Evolutionary conservation across 2,797 vertebrate species (phyloP).

Genomic region (Pseudocheirus occidentalis): DNA sequence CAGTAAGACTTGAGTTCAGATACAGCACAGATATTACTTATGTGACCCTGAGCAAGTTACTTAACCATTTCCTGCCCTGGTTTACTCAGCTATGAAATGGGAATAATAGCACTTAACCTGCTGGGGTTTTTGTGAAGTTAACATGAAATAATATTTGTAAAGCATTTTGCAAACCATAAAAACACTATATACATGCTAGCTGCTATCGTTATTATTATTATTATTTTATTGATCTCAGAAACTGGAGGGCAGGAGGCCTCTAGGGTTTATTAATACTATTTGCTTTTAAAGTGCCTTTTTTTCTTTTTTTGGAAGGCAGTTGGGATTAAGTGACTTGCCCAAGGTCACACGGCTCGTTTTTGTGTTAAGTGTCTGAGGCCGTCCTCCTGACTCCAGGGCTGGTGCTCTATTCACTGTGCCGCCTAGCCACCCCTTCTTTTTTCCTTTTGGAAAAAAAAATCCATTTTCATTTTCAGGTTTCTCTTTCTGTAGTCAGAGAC

Average conservation of each 20-base stretch:
- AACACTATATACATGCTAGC: background rate
- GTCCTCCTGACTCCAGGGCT: too few species aligned
- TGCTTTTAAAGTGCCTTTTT: background rate
- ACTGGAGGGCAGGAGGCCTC: background rate
- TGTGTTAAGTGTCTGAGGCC: too few species aligned
- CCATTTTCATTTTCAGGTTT: constrained; percentile 29
- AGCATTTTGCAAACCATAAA: constrained; percentile 4
- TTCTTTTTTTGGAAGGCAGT: too few species aligned
- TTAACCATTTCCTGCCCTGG: constrained; percentile 1
- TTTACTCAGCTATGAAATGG: constrained; percentile 1
- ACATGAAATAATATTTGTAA: constrained; percentile 16
- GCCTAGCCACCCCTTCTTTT: background rate
- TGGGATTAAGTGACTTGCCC: too few species aligned
- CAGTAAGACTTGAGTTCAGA: background rate
- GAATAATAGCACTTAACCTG: background rate
- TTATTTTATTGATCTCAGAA: background rate
- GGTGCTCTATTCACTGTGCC: too few species aligned
- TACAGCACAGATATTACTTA: background rate
- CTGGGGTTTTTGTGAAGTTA: background rate
- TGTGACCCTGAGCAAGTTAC: background rate
- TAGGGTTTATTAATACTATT: background rate
- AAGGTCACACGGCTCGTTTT: too few species aligned
- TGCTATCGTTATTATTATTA: background rate
- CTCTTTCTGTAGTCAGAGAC: background rate
- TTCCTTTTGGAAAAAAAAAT: background rate